Evolutionary conservation across 1,140 invertebrate species (phyloP), one percentile per base, ranked within the genome.

Genomic region (Drosophila sucinea): DNA sequence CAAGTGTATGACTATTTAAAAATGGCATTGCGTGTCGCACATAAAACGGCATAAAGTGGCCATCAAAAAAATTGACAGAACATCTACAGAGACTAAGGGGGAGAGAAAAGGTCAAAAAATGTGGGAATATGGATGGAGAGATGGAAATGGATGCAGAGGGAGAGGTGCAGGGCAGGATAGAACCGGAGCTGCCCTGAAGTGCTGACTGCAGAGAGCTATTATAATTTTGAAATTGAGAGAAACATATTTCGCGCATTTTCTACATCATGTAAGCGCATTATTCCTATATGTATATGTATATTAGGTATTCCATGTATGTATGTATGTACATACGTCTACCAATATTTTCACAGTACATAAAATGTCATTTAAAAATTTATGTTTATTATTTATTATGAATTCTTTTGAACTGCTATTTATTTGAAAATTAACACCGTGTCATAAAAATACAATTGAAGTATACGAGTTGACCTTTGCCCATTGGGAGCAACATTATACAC

Each of bases 21-120:
- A 72, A 69, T 61, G 70, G 66, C 61, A 80, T 69, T 80, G 77
- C 67, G 70, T 67, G 73, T 64, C 65, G 40, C n/a, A 67, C 73
- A 83, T 82, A 87, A 83, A 86, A 76, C 60, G 72, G 62, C 72
- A 60, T 69, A 83, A 87, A 83, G 84, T 83, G 83, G 67, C 67
- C 76, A 83, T 87, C 79, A 87, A 86, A 87, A 87, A 85, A 70
- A 85, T 82, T 85, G 75, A 51, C 82, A 77, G 63, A 54, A 71
- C 74, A 82, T 79, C 68, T 67, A 72, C 27, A 47, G 33, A 8
- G 23, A 69, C 55, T 2, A 38, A 27, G 29, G 23, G 33, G 11
- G 29, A 47, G 33, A 47, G 23, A n/a, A 23, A 8, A 7, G 10
- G 25, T 7, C 23, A 4, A 27, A 7, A n/a, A 27, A 47, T 47